These are phyloP conservation scores for Pitta sordida DNA, from an alignment of 2,113 vertebrate genomes.

Conservation along the genomic window DNA sequence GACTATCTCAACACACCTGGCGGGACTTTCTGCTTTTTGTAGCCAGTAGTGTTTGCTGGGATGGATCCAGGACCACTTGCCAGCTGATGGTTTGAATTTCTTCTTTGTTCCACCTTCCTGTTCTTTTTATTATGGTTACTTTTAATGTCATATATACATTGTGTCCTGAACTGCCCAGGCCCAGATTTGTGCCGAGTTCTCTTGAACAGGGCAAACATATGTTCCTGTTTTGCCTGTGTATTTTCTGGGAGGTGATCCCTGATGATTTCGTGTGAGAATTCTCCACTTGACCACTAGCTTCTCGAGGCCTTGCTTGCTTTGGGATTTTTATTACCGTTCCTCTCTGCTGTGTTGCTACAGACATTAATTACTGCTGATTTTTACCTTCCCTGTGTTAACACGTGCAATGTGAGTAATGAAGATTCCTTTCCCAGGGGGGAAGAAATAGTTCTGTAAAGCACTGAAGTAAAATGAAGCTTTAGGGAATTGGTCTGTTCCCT, in stretches of 20 bases:
- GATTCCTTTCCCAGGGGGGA: neutral
- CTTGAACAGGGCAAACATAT: neutral
- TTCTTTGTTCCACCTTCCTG: slow-evolving; percentile 24
- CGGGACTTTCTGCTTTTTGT: slow-evolving; percentile 8
- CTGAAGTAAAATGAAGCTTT: slow-evolving; percentile 40
- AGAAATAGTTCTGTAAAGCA: slow-evolving; percentile 50
- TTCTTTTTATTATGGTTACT: neutral
- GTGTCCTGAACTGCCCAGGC: neutral
- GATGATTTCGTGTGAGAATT: neutral
- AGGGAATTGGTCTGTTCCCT: neutral
- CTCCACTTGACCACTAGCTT: neutral
- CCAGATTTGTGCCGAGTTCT: neutral
- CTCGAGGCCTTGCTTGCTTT: slow-evolving; percentile 18
- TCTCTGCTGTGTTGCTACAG: slow-evolving; percentile 9
- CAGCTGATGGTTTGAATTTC: slow-evolving; percentile 44
- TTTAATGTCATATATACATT: neutral
- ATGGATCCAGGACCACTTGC: slow-evolving; percentile 52
- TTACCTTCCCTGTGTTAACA: neutral
- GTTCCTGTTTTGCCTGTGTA: neutral
- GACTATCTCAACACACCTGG: neutral
- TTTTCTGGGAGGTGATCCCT: neutral
- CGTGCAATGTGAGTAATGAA: neutral
- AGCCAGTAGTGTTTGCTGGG: slow-evolving; percentile 44
- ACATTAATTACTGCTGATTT: slow-evolving; percentile 32
- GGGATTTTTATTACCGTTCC: neutral